These are phyloP conservation scores for Colius striatus DNA, from an alignment of 2,113 vertebrate genomes.

Conservation along the genomic window DNA sequence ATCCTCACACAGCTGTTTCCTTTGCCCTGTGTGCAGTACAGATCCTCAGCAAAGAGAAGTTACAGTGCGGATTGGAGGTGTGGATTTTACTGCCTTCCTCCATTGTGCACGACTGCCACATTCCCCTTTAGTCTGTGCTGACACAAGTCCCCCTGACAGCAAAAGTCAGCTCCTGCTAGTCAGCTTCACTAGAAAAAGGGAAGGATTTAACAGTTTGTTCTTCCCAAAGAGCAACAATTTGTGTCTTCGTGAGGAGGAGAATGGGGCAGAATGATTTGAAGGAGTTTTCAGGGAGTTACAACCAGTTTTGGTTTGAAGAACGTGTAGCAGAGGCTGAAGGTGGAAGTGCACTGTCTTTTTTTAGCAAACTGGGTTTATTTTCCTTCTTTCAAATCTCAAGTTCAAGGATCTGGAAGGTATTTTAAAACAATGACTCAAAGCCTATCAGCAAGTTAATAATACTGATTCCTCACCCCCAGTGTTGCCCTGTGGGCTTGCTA, in stretches of 20 bases:
- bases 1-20: neutral
- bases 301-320: neutral
- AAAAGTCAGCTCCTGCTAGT: no score
- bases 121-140: neutral
- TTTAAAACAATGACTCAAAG: neutral
- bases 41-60: neutral
- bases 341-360: neutral
- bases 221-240: neutral
- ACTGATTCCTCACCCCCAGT: neutral
- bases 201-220: neutral
- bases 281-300: neutral
- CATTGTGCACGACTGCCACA: accelerated
- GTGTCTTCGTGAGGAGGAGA: no score
- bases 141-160: neutral
- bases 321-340: neutral
- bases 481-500: neutral
- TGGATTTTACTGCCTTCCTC: neutral
- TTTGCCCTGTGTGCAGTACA: neutral
- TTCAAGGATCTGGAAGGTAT: neutral
- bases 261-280: neutral
- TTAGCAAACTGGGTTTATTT: neutral
- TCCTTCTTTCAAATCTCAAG: neutral
- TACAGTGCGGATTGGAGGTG: neutral
- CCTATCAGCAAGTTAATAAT: neutral
- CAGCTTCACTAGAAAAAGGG: neutral